Evolutionary conservation across 2,888 invertebrate species (phyloP), one percentile per base, ranked within the genome.

Genomic region (Rhagium mordax): DNA sequence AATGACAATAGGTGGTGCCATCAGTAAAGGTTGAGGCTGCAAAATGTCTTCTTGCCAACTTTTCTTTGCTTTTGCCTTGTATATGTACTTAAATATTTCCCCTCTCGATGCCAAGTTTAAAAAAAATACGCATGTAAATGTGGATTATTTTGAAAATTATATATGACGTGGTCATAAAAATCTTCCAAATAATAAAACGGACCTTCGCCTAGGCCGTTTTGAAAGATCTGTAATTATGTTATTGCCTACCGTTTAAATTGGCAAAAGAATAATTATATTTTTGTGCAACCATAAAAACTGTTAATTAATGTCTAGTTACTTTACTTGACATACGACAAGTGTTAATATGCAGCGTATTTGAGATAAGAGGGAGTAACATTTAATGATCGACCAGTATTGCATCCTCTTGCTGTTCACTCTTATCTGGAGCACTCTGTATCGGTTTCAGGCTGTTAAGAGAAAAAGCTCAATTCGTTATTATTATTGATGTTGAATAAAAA

Each of bases 381-480:
- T n/a, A n/a, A n/a, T n/a, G n/a, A n/a, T n/a, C n/a, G n/a, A n/a
- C n/a, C n/a, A n/a, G n/a, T n/a, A n/a, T n/a, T n/a, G n/a, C n/a
- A n/a, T 41, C 41, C n/a, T 10, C 41, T 13, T 41, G 41, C n/a
- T n/a, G 41, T n/a, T 41, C n/a, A 10, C 3, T 13, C 10, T 33
- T 33, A 33, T 33, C 41, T n/a, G n/a, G 41, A 4, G 0, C 41
- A n/a, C 1, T n/a, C 41, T 4, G 10, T 33, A 41, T 4, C 6
- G n/a, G 41, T 4, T 41, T n/a, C n/a, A 41, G 41, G n/a, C 41
- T 41, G 41, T 41, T n/a, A n/a, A 41, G 64, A 29, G 55, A 47
- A 71, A n/a, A 72, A 67, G 77, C 75, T 77, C 75, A 77, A 77
- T 73, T 72, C 74, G 78, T 78, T 78, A 72, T 72, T 75, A 74